Percentiles rank a stretch among this genome's conserved stretches.
Conservation (phyloP, 2,797 vertebrate species). For the Philypnodon macrostomus region DNA sequence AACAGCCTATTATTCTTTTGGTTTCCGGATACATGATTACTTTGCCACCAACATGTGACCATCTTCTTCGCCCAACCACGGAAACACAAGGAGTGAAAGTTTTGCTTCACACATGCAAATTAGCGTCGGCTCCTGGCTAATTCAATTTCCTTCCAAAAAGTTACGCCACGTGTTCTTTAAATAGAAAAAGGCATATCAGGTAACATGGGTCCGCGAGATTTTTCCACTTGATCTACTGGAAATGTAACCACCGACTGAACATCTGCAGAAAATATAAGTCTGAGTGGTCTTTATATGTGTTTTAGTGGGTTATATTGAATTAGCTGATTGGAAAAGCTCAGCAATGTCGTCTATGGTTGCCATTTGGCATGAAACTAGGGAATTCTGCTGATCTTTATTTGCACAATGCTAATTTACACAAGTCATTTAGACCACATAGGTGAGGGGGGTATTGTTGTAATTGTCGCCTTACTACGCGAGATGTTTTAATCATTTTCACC, state of each 20-base stretch:
- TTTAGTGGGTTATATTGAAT: not conserved
- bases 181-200: constrained; percentile 38
- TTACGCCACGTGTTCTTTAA: constrained; percentile 9
- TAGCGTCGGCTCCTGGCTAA: constrained; percentile 5
- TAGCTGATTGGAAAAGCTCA: not conserved
- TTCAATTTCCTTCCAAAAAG: constrained; percentile 31
- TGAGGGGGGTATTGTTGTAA: too few species aligned
- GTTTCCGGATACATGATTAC: too few species aligned
- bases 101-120: constrained; percentile 27
- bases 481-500: too few species aligned
- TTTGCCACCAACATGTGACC: not conserved
- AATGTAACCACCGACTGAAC: constrained; percentile 36
- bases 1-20: too few species aligned
- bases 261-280: constrained; percentile 49
- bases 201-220: constrained; percentile 33
- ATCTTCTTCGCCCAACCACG: not conserved
- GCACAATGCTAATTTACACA: not conserved
- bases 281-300: not conserved
- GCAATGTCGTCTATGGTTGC: not conserved
- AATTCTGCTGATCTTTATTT: too few species aligned
- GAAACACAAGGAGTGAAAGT: not conserved
- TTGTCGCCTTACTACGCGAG: too few species aligned
- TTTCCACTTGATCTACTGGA: constrained; percentile 61
- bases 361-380: constrained; percentile 17
- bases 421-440: too few species aligned